phyloP scores from a whole-genome alignment of 2,113 vertebrate genomes.

The Dromaius novaehollandiae region DNA sequence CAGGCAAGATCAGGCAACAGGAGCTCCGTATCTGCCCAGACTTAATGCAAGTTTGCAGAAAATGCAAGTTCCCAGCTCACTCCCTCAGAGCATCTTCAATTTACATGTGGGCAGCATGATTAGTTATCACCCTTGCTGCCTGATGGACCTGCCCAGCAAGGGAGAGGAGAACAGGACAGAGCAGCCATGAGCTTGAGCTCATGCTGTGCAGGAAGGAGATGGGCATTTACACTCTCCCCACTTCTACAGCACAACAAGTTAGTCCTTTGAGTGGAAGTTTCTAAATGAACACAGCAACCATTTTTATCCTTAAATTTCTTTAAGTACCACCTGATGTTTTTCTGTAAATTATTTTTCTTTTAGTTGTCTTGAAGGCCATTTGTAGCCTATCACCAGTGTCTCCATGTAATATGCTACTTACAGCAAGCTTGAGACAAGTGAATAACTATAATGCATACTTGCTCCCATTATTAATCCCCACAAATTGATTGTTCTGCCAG shows the following conservation, averaged over 20 bases:
- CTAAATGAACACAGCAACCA: rapidly evolving
- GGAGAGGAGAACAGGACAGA: too few species aligned
- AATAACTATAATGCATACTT: not conserved
- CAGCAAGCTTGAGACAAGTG: not conserved
- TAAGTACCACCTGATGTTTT: not conserved
- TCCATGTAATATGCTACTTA: not conserved
- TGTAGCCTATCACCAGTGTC: not conserved
- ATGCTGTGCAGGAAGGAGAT: not conserved
- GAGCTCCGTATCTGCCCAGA: not conserved
- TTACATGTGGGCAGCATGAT: too few species aligned
- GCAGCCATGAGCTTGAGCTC: not conserved
- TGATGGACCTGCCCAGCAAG: too few species aligned
- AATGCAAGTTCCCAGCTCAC: not conserved
- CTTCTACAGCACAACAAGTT: not conserved
- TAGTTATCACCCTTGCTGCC: not conserved
- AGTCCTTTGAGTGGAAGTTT: not conserved
- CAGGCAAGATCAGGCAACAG: too few species aligned
- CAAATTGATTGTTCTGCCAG: not conserved
- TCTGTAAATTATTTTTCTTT: not conserved
- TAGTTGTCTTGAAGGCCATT: not conserved
- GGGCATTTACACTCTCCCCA: not conserved
- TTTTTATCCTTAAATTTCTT: not conserved
- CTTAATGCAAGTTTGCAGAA: not conserved
- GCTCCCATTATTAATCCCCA: not conserved
- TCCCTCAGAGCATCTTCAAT: not conserved